Conservation (phyloP, 1,140 invertebrate species). For the Hyles vespertilio region DNA sequence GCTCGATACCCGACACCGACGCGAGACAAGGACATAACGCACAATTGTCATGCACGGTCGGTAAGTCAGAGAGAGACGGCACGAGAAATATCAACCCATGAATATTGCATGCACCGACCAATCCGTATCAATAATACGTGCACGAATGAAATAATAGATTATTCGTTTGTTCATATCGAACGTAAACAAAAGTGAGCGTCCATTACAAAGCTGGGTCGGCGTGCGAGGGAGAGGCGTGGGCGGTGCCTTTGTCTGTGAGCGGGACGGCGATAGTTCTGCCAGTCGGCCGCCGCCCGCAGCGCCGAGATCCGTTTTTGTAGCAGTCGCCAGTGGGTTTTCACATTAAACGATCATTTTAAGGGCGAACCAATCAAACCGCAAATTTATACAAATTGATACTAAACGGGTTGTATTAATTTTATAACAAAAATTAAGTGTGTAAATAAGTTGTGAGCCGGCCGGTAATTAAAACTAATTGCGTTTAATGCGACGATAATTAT, state of each 20-base stretch:
- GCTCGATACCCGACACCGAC: constrained; percentile 41
- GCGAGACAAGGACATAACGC: constrained; percentile 28
- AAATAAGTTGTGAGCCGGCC: constrained; percentile 69
- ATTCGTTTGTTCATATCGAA: constrained; percentile 73
- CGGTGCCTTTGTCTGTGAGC: constrained; percentile 19
- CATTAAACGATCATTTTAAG: constrained; percentile 73
- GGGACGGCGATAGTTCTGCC: constrained; percentile 35
- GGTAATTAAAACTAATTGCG: constrained; percentile 73
- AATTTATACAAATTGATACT: constrained; percentile 76
- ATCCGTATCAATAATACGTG: constrained; percentile 72
- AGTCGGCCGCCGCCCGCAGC: constrained; percentile 7
- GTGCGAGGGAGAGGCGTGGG: constrained; percentile 18
- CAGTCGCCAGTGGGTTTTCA: constrained; percentile 66
- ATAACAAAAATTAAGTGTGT: constrained; percentile 76
- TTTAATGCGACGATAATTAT: constrained; percentile 69
- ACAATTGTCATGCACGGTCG: fast-evolving
- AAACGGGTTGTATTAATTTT: constrained; percentile 75
- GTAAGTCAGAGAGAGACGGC: constrained; percentile 34
- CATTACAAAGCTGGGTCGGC: constrained; percentile 50
- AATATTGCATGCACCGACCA: constrained; percentile 65
- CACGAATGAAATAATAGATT: constrained; percentile 76
- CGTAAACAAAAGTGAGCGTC: constrained; percentile 73
- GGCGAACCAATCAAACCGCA: constrained; percentile 72
- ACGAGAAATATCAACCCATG: constrained; percentile 31
- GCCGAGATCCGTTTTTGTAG: constrained; percentile 64